Evolutionary conservation across 1,140 invertebrate genomes (phyloP).

Genomic region (Maconellicoccus hirsutus): DNA sequence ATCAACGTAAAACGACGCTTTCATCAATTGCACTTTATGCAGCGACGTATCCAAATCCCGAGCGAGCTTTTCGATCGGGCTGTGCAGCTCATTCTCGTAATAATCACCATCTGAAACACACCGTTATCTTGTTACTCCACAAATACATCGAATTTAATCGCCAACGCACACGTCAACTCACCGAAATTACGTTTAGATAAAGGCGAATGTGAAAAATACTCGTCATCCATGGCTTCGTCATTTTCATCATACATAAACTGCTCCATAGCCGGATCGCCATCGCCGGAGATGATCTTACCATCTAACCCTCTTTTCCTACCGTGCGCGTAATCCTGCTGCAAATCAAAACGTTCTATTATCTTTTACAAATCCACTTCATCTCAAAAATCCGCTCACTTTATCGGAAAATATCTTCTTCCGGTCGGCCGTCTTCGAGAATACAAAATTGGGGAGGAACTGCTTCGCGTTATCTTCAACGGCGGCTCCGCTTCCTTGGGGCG

Average conservation of each 20-base stretch:
- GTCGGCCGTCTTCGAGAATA: not conserved
- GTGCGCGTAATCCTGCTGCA: not conserved
- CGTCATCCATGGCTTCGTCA: constrained; percentile 11
- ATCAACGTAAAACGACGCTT: constrained; percentile 57
- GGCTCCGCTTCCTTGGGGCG: constrained; percentile 40
- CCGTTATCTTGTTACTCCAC: too few species aligned
- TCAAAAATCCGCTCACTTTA: not conserved
- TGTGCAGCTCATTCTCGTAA: constrained; percentile 29
- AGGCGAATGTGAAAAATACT: not conserved
- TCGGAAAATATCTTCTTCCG: not conserved
- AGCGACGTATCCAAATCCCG: constrained; percentile 35
- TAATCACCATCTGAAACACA: not conserved
- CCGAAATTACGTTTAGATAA: not conserved
- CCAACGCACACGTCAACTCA: too few species aligned
- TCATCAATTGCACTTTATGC: constrained; percentile 69
- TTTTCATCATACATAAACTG: constrained; percentile 16
- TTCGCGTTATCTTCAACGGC: constrained; percentile 35
- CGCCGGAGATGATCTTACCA: not conserved
- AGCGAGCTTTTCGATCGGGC: constrained; percentile 45
- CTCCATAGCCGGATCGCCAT: not conserved
- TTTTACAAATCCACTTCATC: too few species aligned
- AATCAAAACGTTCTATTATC: too few species aligned
- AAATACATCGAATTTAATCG: too few species aligned
- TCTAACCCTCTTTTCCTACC: not conserved
- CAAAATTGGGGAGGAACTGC: constrained; percentile 11